Evolutionary conservation across 2,888 invertebrate species (phyloP).

Genomic region (Imbricaverruca yamaguchii): DNA sequence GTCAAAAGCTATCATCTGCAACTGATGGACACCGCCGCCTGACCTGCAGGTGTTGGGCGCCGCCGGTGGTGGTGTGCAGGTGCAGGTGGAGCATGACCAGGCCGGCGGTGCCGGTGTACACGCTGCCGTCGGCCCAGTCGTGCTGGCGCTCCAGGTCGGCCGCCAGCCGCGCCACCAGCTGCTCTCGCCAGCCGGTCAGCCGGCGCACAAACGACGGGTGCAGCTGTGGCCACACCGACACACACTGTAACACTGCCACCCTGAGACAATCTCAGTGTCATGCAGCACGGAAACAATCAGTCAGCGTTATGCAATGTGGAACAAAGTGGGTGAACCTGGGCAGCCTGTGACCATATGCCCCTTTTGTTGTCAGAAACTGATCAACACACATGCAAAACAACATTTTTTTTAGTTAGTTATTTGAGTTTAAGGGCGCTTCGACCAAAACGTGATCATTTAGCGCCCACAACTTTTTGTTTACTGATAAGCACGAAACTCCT

Average conservation of each 20-base stretch:
- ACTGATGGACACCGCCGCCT: too few species aligned
- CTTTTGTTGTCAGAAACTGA: not conserved
- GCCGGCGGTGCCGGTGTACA: slow-evolving; percentile 26
- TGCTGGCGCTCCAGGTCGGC: not conserved
- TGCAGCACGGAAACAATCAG: not conserved
- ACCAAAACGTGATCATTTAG: too few species aligned
- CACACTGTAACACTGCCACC: not conserved
- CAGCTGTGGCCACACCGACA: not conserved
- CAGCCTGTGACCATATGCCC: not conserved
- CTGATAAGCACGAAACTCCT: too few species aligned
- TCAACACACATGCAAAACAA: not conserved
- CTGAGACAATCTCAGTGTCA: not conserved
- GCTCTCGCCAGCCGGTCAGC: not conserved
- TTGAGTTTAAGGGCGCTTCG: too few species aligned
- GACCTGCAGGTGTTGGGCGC: slow-evolving; percentile 5
- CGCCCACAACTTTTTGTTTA: too few species aligned
- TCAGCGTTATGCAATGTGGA: not conserved
- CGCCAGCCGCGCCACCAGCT: not conserved
- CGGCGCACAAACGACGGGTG: not conserved
- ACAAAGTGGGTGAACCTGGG: not conserved
- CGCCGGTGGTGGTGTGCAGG: not conserved
- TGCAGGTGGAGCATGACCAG: slow-evolving; percentile 22
- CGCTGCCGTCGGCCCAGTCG: slow-evolving; percentile 16
- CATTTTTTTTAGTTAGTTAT: too few species aligned
- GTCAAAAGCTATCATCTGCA: too few species aligned